These are phyloP conservation scores for Grantiella picta DNA, from an alignment of 2,113 vertebrate species.

Conservation along the genomic window DNA sequence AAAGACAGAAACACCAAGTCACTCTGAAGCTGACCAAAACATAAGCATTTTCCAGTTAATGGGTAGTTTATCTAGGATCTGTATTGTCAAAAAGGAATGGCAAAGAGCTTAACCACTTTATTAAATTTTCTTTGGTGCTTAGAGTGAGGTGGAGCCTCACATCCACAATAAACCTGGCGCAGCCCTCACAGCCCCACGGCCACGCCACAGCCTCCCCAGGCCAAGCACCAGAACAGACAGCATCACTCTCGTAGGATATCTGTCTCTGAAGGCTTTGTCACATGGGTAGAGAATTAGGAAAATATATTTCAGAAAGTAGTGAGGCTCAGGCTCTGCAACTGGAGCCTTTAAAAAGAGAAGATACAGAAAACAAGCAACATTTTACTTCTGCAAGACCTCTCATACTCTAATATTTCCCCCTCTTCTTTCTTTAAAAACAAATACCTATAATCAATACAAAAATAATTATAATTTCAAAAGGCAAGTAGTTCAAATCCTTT, in stretches of 20 bases:
- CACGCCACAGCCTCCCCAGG: no score
- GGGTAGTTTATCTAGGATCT: neutral
- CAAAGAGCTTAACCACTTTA: neutral
- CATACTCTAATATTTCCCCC: neutral
- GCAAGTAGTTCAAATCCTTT: neutral
- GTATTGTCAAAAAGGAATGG: neutral
- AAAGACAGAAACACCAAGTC: neutral
- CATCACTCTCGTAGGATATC: fast-evolving
- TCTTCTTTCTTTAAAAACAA: neutral
- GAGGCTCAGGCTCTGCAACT: neutral
- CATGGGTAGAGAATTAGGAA: fast-evolving
- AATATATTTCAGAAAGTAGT: neutral
- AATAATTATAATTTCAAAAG: neutral
- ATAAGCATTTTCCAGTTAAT: neutral
- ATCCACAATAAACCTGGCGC: neutral
- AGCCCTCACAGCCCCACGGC: neutral
- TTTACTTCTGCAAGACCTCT: neutral
- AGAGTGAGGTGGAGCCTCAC: neutral
- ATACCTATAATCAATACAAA: neutral
- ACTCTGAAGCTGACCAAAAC: neutral
- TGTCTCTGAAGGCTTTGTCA: fast-evolving
- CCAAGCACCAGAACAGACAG: neutral
- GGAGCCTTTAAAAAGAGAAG: neutral
- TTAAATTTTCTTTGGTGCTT: neutral
- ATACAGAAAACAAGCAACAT: neutral